phyloP scores from a whole-genome alignment of 2,888 invertebrate genomes.

The Neoitamus cyanurus region DNA sequence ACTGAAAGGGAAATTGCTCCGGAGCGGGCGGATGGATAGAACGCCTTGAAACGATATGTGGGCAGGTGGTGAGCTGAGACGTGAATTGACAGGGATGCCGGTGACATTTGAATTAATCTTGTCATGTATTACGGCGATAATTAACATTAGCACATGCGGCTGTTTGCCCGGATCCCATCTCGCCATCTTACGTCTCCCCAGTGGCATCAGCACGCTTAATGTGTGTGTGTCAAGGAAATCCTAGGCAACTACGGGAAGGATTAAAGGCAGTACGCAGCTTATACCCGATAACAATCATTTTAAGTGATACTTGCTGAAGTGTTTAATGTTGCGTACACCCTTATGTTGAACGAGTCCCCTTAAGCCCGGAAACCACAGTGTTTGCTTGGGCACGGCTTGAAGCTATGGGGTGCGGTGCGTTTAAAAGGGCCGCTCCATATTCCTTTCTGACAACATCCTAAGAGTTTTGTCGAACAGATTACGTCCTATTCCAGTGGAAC shows the following conservation, averaged over 20 bases:
- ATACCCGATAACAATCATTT: not conserved
- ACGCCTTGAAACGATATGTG: not conserved
- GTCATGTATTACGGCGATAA: slow-evolving; percentile 27
- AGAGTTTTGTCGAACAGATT: not conserved
- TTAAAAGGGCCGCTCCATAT: not conserved
- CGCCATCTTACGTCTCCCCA: not conserved
- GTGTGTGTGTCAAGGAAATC: not conserved
- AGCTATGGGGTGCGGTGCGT: too few relatives aligned
- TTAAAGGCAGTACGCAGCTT: not conserved
- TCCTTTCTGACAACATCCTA: not conserved
- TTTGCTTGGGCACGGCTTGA: not conserved
- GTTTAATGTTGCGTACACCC: not conserved
- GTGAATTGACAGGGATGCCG: slow-evolving; percentile 28
- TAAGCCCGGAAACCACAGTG: not conserved
- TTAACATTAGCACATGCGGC: slow-evolving; percentile 28
- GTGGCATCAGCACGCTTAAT: not conserved
- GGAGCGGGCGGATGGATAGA: not conserved
- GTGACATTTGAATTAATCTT: slow-evolving; percentile 37
- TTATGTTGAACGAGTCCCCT: not conserved
- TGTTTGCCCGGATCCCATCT: not conserved
- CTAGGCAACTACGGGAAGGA: not conserved
- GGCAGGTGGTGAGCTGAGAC: not conserved
- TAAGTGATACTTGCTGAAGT: not conserved
- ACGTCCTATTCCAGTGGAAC: not conserved
- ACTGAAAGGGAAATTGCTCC: slow-evolving; percentile 2